phyloP scores from a whole-genome alignment of 2,888 invertebrate genomes.

The Masnerella sp. region DNA sequence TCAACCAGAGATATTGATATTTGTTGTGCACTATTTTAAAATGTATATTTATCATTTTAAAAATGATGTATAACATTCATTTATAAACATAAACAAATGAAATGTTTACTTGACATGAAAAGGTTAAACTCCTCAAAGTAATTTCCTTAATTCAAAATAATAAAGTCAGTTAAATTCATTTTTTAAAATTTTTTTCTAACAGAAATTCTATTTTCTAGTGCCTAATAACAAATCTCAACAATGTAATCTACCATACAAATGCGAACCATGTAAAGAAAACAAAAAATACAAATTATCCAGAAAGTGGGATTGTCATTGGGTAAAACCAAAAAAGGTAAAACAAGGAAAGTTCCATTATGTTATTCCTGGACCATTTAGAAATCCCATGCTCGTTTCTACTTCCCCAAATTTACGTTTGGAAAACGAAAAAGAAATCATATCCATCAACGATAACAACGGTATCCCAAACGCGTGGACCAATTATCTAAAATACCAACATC shows the following conservation, averaged over 20 bases:
- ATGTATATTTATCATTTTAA: no score
- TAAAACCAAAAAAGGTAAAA: constrained; percentile 10
- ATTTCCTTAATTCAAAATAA: no score
- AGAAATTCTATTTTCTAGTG: no score
- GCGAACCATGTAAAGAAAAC: not conserved
- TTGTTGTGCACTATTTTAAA: no score
- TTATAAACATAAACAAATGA: no score
- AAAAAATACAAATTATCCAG: constrained; percentile 8
- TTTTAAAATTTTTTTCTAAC: no score
- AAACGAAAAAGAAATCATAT: not conserved
- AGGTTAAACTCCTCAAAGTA: no score
- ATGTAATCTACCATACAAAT: not conserved
- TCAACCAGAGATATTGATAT: no score
- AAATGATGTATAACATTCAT: no score
- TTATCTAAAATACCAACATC: constrained; percentile 1
- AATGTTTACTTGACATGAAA: no score
- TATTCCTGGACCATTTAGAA: constrained; percentile 18
- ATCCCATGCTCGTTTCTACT: constrained; percentile 10
- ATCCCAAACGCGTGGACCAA: constrained; percentile 35
- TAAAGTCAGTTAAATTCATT: no score
- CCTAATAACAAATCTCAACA: no score
- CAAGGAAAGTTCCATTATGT: not conserved
- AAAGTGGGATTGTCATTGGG: constrained; percentile 23
- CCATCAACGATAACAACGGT: constrained; percentile 2
- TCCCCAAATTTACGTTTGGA: not conserved